Conservation (phyloP, 1,140 invertebrate genomes). For the Solenopsis fugax region DNA sequence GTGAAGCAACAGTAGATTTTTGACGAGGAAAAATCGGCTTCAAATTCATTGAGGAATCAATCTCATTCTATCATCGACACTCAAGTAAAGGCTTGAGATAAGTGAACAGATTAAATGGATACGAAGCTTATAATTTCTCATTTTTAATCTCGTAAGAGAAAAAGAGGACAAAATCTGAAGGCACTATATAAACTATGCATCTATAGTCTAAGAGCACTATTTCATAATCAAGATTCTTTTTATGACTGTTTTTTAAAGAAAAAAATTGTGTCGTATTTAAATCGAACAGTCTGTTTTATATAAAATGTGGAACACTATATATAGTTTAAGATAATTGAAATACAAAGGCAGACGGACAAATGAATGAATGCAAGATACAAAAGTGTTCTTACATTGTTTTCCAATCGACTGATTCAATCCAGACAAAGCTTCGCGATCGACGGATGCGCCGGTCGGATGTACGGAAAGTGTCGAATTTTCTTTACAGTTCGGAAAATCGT, state of each 20-base stretch:
- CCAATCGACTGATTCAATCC: conserved; percentile 7
- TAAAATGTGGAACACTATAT: not conserved
- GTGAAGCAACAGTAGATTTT: conserved; percentile 29
- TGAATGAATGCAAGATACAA: not conserved
- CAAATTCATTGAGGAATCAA: not conserved
- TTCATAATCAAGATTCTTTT: not conserved
- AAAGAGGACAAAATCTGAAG: not conserved
- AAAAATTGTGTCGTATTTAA: not conserved
- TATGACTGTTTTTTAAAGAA: not conserved
- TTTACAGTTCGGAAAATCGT: conserved; percentile 39
- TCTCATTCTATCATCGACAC: not conserved
- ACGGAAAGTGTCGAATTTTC: conserved; percentile 35
- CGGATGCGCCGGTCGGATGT: conserved; percentile 18
- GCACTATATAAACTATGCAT: not conserved
- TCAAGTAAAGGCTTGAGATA: not conserved
- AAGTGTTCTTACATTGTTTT: conserved; percentile 25
- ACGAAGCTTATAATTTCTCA: not conserved
- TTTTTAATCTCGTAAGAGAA: not conserved
- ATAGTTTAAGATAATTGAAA: not conserved
- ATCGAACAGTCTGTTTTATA: not conserved
- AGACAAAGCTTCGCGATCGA: conserved; percentile 24
- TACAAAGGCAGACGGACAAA: not conserved
- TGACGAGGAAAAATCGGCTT: conserved; percentile 4
- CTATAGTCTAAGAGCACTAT: not conserved
- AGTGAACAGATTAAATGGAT: not conserved